Conservation (phyloP, 2,113 vertebrate species). For the Sminthopsis crassicaudata region DNA sequence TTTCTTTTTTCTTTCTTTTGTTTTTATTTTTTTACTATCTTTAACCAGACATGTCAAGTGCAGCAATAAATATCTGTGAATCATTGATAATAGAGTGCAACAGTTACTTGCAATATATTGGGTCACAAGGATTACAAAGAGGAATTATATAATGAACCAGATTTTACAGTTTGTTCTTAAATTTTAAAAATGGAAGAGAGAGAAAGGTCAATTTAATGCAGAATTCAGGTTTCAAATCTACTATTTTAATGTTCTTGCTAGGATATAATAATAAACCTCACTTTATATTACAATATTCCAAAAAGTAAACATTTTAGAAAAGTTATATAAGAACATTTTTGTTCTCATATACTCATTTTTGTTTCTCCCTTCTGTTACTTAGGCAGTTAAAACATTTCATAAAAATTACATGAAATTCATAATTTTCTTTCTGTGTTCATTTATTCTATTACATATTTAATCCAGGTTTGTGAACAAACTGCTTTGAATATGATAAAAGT, state of each 20-base stretch:
- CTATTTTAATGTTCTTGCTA: neutral
- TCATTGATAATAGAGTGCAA: neutral
- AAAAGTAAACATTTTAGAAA: neutral
- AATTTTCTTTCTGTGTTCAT: too few species aligned
- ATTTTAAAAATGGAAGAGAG: neutral
- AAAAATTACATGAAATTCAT: too few species aligned
- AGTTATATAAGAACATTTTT: too few species aligned
- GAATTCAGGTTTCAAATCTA: neutral
- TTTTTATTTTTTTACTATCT: neutral
- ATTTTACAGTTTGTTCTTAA: neutral
- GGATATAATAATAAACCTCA: slow-evolving; percentile 12
- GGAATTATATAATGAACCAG: neutral
- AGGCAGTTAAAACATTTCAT: too few species aligned
- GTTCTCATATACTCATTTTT: too few species aligned
- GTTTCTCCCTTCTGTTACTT: too few species aligned
- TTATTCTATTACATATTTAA: too few species aligned
- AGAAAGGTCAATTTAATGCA: neutral
- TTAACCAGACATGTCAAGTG: slow-evolving; percentile 2
- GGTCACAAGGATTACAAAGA: neutral
- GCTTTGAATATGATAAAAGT: too few species aligned
- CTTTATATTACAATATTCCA: neutral
- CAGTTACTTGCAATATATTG: neutral
- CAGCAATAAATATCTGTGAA: neutral
- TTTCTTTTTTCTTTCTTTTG: neutral
- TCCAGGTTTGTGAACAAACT: too few species aligned